These are phyloP conservation scores for Thryonomys swinderianus DNA, from an alignment of 2,113 vertebrate species.

Conservation along the genomic window DNA sequence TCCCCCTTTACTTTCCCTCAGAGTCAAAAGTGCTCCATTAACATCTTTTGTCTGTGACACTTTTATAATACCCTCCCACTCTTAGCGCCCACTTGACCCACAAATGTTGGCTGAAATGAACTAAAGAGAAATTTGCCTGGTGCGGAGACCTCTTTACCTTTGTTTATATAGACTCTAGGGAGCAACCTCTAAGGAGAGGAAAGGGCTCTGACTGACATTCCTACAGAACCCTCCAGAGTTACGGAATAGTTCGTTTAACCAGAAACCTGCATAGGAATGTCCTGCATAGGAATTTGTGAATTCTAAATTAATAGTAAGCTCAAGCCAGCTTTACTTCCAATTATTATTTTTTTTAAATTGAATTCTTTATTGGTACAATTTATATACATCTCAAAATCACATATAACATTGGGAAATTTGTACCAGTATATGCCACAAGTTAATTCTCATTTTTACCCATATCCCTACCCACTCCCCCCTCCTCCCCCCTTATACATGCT, in stretches of 20 bases:
- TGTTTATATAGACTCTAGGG: background rate
- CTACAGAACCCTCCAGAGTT: background rate
- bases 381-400: too few relatives aligned
- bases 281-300: background rate
- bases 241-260: background rate
- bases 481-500: too few relatives aligned
- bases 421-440: too few relatives aligned
- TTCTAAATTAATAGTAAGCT: conserved; percentile 57
- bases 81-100: background rate
- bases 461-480: too few relatives aligned
- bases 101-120: background rate
- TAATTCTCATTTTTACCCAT: too few relatives aligned
- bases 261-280: background rate
- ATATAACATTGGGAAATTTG: too few relatives aligned
- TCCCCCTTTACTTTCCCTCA: background rate
- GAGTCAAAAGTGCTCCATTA: background rate
- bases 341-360: too few relatives aligned
- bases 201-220: background rate
- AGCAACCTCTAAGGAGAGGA: background rate
- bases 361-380: too few relatives aligned
- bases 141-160: background rate
- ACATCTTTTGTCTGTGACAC: background rate
- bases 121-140: background rate
- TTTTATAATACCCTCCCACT: background rate
- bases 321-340: background rate